A percentile compares a stretch with the other conserved stretches of the same genome.
Evolutionary conservation across 2,113 vertebrate species (phyloP).

Genomic region (Casuarius casuarius): DNA sequence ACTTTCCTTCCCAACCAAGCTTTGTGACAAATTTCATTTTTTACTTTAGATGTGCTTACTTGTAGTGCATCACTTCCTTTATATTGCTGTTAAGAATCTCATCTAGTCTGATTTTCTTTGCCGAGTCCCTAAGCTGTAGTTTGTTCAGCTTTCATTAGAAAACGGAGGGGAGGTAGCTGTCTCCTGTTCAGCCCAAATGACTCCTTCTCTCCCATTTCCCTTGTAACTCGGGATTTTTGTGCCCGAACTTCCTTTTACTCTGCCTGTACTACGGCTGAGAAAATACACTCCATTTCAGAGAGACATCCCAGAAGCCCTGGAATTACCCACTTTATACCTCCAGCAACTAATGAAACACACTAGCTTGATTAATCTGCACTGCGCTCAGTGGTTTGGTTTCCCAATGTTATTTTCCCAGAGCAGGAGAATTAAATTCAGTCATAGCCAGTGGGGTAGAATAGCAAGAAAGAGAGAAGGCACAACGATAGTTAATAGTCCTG

Average conservation of each 20-base stretch:
- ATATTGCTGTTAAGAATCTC: not conserved
- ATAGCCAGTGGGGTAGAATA: not conserved
- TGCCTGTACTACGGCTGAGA: not conserved
- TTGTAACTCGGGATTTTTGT: not conserved
- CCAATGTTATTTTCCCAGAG: not conserved
- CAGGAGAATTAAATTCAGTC: not conserved
- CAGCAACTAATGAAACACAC: not conserved
- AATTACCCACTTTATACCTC: not conserved
- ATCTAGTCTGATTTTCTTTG: not conserved
- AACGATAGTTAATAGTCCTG: not conserved
- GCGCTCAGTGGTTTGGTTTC: not conserved
- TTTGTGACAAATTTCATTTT: not conserved
- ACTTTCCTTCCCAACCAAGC: not conserved
- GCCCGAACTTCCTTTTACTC: not conserved
- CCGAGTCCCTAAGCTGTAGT: not conserved
- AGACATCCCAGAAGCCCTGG: not conserved
- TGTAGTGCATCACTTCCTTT: not conserved
- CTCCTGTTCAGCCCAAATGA: not conserved
- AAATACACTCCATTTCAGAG: accelerated
- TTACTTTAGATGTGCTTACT: not conserved
- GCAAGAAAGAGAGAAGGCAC: not conserved
- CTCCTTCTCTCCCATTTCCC: not conserved
- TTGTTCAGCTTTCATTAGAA: not conserved
- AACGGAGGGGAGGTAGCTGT: not conserved
- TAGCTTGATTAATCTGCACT: not conserved